A percentile compares a stretch with the other conserved stretches of the same genome.
phyloP scores from a whole-genome alignment of 1,140 invertebrate genomes.

The Ostrea edulis region DNA sequence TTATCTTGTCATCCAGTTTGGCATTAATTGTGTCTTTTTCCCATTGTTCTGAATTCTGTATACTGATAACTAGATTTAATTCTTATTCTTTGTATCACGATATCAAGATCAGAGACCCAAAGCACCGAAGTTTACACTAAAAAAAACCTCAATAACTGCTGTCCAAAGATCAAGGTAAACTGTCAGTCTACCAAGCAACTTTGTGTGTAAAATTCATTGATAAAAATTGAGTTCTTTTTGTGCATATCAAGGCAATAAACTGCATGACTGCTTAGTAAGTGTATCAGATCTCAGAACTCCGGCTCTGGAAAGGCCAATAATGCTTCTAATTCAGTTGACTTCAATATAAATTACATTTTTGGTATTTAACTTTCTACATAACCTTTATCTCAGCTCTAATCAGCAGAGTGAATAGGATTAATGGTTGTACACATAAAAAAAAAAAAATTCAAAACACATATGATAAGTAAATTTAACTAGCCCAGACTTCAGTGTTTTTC shows the following conservation, averaged over 20 bases:
- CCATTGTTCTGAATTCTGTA: slow-evolving; percentile 9
- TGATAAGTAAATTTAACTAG: neutral
- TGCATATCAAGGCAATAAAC: slow-evolving; percentile 37
- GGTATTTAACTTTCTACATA: slow-evolving; percentile 36
- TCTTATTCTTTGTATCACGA: neutral
- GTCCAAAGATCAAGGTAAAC: slow-evolving; percentile 23
- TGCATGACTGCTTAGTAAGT: slow-evolving; percentile 23
- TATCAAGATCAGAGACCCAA: neutral
- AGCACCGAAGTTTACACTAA: neutral
- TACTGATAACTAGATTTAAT: slow-evolving; percentile 7
- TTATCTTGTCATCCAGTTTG: slow-evolving; percentile 28
- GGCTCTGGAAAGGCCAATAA: slow-evolving; percentile 28
- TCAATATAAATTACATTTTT: slow-evolving; percentile 16
- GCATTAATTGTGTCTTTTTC: slow-evolving; percentile 29
- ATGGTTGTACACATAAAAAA: neutral
- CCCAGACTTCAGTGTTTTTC: neutral
- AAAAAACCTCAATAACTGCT: neutral
- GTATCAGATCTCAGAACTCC: slow-evolving; percentile 11
- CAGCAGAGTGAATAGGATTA: slow-evolving; percentile 10
- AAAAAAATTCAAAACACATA: neutral
- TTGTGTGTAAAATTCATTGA: slow-evolving; percentile 27
- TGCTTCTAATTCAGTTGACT: slow-evolving; percentile 32
- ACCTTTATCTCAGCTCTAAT: neutral
- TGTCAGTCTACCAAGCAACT: neutral
- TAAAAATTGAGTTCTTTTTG: slow-evolving; percentile 14